A percentile compares a stretch with the other conserved stretches of the same genome.
phyloP scores from a whole-genome alignment of 2,888 invertebrate species.

The Hypsopygia costalis region DNA sequence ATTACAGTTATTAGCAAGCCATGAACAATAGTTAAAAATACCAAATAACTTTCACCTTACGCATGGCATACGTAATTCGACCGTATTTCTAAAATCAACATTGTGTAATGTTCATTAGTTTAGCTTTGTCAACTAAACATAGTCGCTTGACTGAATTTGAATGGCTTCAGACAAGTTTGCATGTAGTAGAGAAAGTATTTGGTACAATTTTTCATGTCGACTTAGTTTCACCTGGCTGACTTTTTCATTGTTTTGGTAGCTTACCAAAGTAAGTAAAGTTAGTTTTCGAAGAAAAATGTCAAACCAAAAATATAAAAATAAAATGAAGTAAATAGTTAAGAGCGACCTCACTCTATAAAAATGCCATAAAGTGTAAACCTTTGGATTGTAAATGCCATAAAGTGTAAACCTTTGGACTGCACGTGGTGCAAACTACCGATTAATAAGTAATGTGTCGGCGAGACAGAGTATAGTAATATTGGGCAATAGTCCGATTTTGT shows the following conservation, averaged over 20 bases:
- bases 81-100: conserved; percentile 32
- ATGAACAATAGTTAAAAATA: conserved; percentile 35
- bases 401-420: no score
- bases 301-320: no score
- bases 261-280: neutral
- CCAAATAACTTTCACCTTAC: conserved; percentile 39
- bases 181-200: conserved; percentile 10
- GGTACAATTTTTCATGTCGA: conserved; percentile 6
- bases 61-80: conserved; percentile 36
- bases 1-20: conserved; percentile 23
- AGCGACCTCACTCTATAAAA: no score
- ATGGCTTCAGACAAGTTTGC: conserved; percentile 9
- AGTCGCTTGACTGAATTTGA: conserved; percentile 16
- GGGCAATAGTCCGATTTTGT: no score
- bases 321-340: no score
- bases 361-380: no score
- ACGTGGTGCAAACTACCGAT: no score
- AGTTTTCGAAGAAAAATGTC: no score
- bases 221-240: conserved; percentile 3
- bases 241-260: conserved; percentile 17
- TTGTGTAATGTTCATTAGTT: conserved; percentile 34
- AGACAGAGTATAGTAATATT: no score
- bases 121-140: conserved; percentile 20
- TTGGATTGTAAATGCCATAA: no score
- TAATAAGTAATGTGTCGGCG: no score